These are phyloP conservation scores for Trachythela sp. DNA, from an alignment of 64 coral and sea anemone genomes.

Conservation along the genomic window DNA sequence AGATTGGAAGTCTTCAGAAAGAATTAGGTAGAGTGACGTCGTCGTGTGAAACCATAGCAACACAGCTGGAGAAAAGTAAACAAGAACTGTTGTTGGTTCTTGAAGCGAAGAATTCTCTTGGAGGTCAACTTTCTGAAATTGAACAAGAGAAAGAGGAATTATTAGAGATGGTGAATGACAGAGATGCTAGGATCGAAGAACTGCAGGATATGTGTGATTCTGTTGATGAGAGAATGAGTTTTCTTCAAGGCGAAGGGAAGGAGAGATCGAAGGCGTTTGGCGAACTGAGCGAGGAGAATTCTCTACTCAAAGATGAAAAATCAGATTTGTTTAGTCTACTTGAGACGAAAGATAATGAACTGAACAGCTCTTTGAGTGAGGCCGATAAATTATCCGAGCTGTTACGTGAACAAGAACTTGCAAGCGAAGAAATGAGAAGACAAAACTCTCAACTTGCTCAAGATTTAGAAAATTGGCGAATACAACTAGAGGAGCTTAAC, in stretches of 20 bases:
- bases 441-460: conserved; percentile 1
- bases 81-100: neutral
- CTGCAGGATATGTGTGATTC: neutral
- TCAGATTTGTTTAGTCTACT: neutral
- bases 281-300: neutral
- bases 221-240: neutral
- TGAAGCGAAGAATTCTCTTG: neutral
- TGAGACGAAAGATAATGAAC: neutral
- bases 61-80: neutral
- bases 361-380: neutral
- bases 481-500: neutral
- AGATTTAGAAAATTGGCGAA: neutral
- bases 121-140: neutral
- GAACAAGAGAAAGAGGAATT: neutral
- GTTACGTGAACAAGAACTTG: neutral
- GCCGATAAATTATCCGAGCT: neutral
- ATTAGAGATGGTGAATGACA: neutral
- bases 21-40: neutral
- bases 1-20: neutral
- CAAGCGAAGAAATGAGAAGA: neutral
- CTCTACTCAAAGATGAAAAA: neutral
- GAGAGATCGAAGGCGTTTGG: neutral
- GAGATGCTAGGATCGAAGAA: neutral
- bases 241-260: neutral
- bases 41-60: neutral